These are phyloP conservation scores for Drosophila busckii DNA, from an alignment of 1,140 invertebrate species.

Conservation along the genomic window DNA sequence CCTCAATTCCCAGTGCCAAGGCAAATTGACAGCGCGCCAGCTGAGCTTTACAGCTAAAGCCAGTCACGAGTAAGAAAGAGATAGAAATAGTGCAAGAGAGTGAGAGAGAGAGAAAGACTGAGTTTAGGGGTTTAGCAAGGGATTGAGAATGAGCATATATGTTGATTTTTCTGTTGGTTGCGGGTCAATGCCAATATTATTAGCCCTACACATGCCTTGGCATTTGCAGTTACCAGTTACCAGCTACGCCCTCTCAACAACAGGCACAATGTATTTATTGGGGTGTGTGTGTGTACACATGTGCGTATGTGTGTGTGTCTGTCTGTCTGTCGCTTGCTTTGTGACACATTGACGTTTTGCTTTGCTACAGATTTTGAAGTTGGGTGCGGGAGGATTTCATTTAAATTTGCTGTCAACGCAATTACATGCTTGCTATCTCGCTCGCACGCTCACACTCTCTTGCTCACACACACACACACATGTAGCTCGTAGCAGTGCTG, in stretches of 20 bases:
- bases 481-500: no score
- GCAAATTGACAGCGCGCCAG: constrained; percentile 70
- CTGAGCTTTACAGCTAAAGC: constrained; percentile 71
- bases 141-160: no score
- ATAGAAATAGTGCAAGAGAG: no score
- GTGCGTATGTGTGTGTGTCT: no score
- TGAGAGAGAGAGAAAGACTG: no score
- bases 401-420: constrained; percentile 77
- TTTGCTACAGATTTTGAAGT: constrained; percentile 12
- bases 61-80: constrained; percentile 6
- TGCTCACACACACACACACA: no score
- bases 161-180: no score
- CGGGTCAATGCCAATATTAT: constrained; percentile 74
- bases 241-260: not conserved
- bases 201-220: constrained; percentile 31
- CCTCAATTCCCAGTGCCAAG: constrained; percentile 21
- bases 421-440: constrained; percentile 63
- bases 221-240: not conserved
- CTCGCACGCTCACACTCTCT: no score
- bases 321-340: constrained; percentile 68
- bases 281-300: no score
- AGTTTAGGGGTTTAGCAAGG: no score
- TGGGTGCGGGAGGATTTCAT: constrained; percentile 51
- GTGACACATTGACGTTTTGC: constrained; percentile 67
- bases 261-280: not conserved